Evolutionary conservation across 37 sponge, comb jelly and placozoan genomes (phyloP).

Genomic region (Theonella swinhoei): DNA sequence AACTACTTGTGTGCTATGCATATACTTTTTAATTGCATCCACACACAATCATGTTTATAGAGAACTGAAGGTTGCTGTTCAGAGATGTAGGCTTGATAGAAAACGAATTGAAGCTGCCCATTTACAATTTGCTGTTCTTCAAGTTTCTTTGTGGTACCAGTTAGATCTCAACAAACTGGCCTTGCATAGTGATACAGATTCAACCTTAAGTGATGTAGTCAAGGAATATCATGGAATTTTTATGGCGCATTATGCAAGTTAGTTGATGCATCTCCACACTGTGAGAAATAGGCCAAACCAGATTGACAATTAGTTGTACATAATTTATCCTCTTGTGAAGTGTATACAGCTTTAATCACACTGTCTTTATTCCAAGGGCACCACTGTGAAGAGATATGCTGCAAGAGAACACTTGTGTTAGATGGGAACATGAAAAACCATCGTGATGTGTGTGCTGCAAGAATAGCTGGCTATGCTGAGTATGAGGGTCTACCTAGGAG

Average conservation of each 20-base stretch:
- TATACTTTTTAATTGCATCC: not conserved
- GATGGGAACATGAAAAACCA: conserved; percentile 48
- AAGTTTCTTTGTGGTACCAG: conserved; percentile 22
- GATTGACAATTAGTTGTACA: not conserved
- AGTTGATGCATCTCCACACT: not conserved
- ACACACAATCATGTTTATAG: no score
- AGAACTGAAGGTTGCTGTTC: not conserved
- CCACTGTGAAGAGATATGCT: not conserved
- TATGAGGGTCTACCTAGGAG: conserved; percentile 16
- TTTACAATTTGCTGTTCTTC: conserved; percentile 26
- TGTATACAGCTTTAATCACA: no score
- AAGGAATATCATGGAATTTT: conserved; percentile 4
- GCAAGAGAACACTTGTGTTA: no score
- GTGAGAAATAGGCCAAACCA: not conserved
- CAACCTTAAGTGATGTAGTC: not conserved
- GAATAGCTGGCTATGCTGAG: conserved; percentile 22
- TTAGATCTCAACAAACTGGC: conserved; percentile 6
- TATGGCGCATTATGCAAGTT: conserved; percentile 15
- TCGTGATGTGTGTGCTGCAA: conserved; percentile 23
- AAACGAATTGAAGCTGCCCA: conserved; percentile 33
- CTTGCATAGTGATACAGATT: not conserved
- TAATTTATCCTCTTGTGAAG: no score
- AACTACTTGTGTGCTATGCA: not conserved
- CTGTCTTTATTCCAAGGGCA: not conserved
- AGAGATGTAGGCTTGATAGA: conserved; percentile 24